Evolutionary conservation across 2,797 vertebrate species (phyloP), one percentile per base, ranked within the genome.

Genomic region (Alauda arvensis): DNA sequence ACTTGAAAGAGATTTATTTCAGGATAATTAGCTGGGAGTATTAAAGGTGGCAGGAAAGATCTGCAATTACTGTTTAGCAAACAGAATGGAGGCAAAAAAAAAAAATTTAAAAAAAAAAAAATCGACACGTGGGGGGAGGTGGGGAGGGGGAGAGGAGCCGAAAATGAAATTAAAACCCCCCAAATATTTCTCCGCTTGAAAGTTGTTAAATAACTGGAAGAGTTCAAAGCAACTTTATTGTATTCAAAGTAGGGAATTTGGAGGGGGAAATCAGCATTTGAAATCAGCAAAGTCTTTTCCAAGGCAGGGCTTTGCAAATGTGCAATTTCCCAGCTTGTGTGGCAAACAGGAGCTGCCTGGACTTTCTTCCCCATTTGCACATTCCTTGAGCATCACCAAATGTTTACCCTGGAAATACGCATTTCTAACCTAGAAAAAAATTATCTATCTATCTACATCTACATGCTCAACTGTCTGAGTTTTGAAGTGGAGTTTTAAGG

Each of bases 1-100:
- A 98, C 97, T 98, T 98, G 97, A 98, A 98, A 97, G 97, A 98
- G 97, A 98, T 97, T 98, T 97, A 97, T 97, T 97, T 97, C 96
- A 97, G 97, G 97, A 97, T 98, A 98, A 98, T 97, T 98, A 98
- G 96, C 97, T 96, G 97, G 96, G 97, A 97, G 97, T 97, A 97
- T 97, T 97, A 97, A 97, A 97, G 96, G 97, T 97, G 96, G 97
- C 95, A 96, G 96, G 95, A 96, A 97, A 96, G 96, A 97, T 96
- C 95, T 78, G 95, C 97, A 97, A 97, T 97, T 97, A 97, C 97
- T 97, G 96, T 97, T 97, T 97, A 97, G 96, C 96, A 97, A 97
- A 97, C 96, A 98, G 95, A 97, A 97, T 90, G 87, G 95, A 96
- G 85, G 94, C 39, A 46, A 84, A 83, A 77, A 46, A 84, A 83